Evolutionary conservation across 2,113 vertebrate genomes (phyloP), one percentile per base, ranked within the genome.

Genomic region (Microtus richardsoni): DNA sequence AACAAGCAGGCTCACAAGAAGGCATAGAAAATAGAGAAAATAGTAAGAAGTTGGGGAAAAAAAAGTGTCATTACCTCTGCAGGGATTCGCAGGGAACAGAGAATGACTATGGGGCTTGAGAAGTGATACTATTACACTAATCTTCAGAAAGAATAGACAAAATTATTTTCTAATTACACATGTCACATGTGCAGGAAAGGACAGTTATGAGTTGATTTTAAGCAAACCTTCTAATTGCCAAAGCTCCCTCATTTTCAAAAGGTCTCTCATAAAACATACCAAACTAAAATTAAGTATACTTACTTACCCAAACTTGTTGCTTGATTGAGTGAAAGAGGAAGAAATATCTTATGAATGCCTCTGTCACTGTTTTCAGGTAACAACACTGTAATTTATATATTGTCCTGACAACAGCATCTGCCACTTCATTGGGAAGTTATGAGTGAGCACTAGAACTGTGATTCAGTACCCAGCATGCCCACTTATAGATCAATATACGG

Each of bases 291-390:
- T 33, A 58, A 74, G 24, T 92, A 75, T 6, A 0, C 26, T 97
- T 90, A 33, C 95, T 89, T 89, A 83, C 58, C 82, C 78, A 88
- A 54, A 92, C 8, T 21, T 91, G 21, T 66, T 83, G 14, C 21
- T 94, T 86, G 88, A 86, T 87, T 49, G n/a, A 92, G 26, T 26
- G 24, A 95, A 95, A 95, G 6, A 41, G 75, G 78, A 4, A 89
- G 14, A 36, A 89, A 91, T 17, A 24, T 90, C 52, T 88, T 92
- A 26, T 89, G 7, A 80, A 36, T 94, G 73, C 75, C 60, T 52
- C 30, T 21, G 12, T 58, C 2, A 66, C 85, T 97, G 10, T 10
- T 96, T 91, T 96, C 73, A 85, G 95, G 95, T 83, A 44, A 85
- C 49, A 96, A 94, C 71, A 2, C 8, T 24, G 70, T 16, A 68